Percentiles rank a stretch among this genome's conserved stretches.
Conservation (phyloP, 2,888 invertebrate genomes). For the Sialis fuliginosa region DNA sequence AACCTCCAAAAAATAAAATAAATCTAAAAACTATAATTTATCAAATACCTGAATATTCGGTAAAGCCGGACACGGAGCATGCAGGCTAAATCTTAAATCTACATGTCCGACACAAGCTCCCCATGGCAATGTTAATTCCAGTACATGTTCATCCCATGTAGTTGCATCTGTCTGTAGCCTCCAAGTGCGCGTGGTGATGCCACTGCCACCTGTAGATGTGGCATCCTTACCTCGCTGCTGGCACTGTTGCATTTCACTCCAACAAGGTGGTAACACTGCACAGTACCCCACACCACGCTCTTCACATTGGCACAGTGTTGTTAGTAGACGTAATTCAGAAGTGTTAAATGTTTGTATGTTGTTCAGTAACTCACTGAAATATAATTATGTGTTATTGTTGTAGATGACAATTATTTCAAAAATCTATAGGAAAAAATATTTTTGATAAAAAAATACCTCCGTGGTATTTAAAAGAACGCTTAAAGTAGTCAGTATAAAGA, state of each 20-base stretch:
- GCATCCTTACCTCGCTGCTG: constrained; percentile 24
- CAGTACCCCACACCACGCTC: constrained; percentile 51
- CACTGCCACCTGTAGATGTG: constrained; percentile 22
- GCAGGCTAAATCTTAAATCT: constrained; percentile 71
- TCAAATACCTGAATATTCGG: constrained; percentile 65
- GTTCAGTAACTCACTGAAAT: constrained; percentile 15
- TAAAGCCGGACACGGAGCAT: constrained; percentile 53
- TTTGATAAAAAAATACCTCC: too few relatives aligned
- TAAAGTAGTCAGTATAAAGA: too few relatives aligned
- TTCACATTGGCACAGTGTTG: constrained; percentile 61
- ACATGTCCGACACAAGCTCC: constrained; percentile 72
- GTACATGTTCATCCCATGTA: constrained; percentile 85
- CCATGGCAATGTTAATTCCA: constrained; percentile 72
- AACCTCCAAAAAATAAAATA: neutral
- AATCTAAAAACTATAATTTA: neutral
- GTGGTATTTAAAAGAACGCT: too few relatives aligned
- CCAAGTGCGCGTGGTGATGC: constrained; percentile 72
- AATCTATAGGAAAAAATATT: too few relatives aligned
- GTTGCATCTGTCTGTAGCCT: constrained; percentile 70
- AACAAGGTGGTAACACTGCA: constrained; percentile 82
- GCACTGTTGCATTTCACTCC: constrained; percentile 83
- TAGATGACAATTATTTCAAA: too few relatives aligned
- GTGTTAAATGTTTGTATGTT: constrained; percentile 20
- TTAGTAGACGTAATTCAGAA: constrained; percentile 34
- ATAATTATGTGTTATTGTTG: neutral